Base-by-base conservation (phyloP, 2,797 vertebrate species). In the Taeniopygia guttata region DNA sequence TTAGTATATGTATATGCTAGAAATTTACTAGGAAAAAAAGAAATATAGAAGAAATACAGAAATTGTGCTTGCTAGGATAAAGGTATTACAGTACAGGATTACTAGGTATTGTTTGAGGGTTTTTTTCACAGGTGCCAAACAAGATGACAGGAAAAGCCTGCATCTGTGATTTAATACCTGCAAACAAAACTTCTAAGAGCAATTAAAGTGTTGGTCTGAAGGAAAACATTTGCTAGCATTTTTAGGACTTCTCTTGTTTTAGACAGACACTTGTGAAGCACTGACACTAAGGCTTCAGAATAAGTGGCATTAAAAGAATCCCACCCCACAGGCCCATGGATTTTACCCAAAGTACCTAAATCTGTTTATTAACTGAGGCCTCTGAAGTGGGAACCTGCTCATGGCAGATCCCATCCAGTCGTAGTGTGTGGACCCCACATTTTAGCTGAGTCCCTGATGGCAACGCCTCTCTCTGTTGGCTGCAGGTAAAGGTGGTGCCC, bases 361-460 rank as follows among this genome's bases (percentile, higher is more conserved):
- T 48, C 29, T 87, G 23, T 55, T 59, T 48, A 34, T 27, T 40
- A 40, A 19, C 17, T 32, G 51, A 38, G 21, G 5, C 9, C 4
- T 64, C 51, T 69, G 17, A 40, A 32, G 27, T 10, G 18, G 23
- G 19, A 84, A 46, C 5, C 6, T 56, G 10, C 23, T 68, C 7
- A 9, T 22, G 38, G 13, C 42, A 42, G 34, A n/a, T 60, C 27
- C 8, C 16, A 22, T 16, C 2, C 45, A 46, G 23, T 30, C 22
- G 13, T 23, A 46, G 2, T 1, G 0, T 1, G 1, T 43, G 34
- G 16, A 26, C 11, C 58, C 1, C 10, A 26, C 4, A 22, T 64
- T 87, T 64, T n/a, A 21, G 16, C 36, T 25, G n/a, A 49, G 42
- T 46, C 14, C 8, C 5, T 70, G 20, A 6, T 4, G 4, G 36